Evolutionary conservation across 2,113 vertebrate species (phyloP), one percentile per base, ranked within the genome.

Genomic region (Corvus hawaiiensis): DNA sequence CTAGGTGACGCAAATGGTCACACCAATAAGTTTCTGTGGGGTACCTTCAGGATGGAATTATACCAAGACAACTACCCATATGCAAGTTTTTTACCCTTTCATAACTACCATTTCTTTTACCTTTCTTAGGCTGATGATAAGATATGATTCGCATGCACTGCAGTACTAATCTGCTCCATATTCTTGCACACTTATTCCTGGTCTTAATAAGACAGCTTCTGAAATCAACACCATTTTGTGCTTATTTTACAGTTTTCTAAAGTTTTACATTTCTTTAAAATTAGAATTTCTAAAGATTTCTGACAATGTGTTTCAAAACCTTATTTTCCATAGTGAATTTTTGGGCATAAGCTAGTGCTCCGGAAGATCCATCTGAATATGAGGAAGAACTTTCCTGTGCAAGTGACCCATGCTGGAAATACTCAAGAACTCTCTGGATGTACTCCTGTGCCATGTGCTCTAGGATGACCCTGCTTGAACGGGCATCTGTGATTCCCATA

Each of bases 171-270:
- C 24, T 23, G 2, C 20, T 67, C 46, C 8, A 7, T 28, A 16
- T 24, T 82, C 13, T 75, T 62, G 12, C 11, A 35, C 8, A 10
- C 0, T 43, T 39, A 2, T 26, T 64, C 1, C 0, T 68, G 11
- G 30, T 63, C 13, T 37, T 61, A 52, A 24, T 30, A 43, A 64
- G 24, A 44, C 3, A 62, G 2, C 12, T 82, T 48, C 43, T 62
- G 28, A 62, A 84, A 78, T 44, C 1, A 55, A 10, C 3, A 32
- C 4, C 1, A 1, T 49, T 62, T 78, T 10, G 11, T 13, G 6
- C 62, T 78, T 77, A 69, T 37, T 15, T 7, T 41, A 17, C 4
- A 14, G 2, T 46, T 55, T 11, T 59, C 32, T 39, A 20, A 27
- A 33, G 46, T 18, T 11, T 63, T 39, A 23, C 1, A 1, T 8